A percentile compares a stretch with the other conserved stretches of the same genome.
These are phyloP conservation scores for Echinops telfairi DNA, from an alignment of 2,113 vertebrate genomes.

Conservation along the genomic window DNA sequence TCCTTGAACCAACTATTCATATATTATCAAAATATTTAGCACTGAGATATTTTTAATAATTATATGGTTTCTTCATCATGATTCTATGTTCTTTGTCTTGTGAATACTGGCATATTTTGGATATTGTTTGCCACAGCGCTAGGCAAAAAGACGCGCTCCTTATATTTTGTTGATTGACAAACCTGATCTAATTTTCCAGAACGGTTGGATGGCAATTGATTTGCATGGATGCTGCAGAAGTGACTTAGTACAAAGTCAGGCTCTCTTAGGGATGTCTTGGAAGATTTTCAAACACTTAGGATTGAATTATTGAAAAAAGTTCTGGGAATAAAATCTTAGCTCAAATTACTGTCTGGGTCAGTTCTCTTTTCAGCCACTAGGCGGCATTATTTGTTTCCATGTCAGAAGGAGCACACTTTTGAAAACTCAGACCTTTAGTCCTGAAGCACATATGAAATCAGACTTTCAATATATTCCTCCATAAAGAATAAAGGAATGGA, in stretches of 20 bases:
- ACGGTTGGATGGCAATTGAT: not conserved
- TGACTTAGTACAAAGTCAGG: not conserved
- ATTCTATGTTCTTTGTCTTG: conserved; percentile 1
- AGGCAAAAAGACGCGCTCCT: not conserved
- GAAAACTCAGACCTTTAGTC: not conserved
- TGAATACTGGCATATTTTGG: too few species aligned
- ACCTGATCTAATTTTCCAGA: not conserved
- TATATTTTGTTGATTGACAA: not conserved
- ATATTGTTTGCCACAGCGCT: not conserved
- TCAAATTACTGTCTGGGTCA: conserved; percentile 50
- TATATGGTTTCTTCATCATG: not conserved
- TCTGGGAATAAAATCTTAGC: not conserved
- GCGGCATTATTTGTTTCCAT: conserved; percentile 14
- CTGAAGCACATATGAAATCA: not conserved
- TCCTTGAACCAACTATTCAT: not conserved
- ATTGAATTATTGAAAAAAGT: conserved; percentile 2
- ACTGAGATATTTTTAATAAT: conserved; percentile 34
- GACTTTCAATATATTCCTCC: not conserved
- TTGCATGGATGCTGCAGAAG: not conserved
- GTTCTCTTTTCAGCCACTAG: conserved; percentile 44
- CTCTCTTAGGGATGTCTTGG: not conserved
- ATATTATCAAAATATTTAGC: conserved; percentile 4
- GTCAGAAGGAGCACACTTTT: not conserved
- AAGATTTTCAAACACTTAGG: not conserved
- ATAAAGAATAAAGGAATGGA: not conserved